Evolutionary conservation across 2,888 invertebrate species (phyloP), one percentile per base, ranked within the genome.

Genomic region (Tetropium fuscum): DNA sequence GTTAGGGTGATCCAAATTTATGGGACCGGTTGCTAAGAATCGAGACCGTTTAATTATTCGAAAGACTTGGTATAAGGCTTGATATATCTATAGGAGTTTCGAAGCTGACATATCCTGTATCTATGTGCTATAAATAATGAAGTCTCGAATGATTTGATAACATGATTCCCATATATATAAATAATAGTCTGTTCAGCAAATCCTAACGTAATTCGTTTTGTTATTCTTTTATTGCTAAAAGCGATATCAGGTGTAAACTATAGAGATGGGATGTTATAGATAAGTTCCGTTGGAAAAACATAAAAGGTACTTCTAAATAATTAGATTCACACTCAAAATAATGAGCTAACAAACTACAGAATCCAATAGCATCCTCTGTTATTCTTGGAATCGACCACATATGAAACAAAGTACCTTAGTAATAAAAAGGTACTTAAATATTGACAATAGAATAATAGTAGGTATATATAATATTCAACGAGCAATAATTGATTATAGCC

Each of bases 11-110:
- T 53, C 41, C 16, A 58, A 55, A 69, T 69, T 69, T 69, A 67
- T 69, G 62, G 63, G 65, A 69, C 66, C 66, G 66, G 69, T 66
- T 63, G 58, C 34, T 34, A 20, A 57, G 62, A 58, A 55, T 64
- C 61, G 61, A 60, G 51, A 41, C 54, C 58, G 44, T 66, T 69
- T 61, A 64, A 69, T 69, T 69, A 69, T 69, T 66, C 64, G n/a
- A n/a, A n/a, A n/a, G n/a, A n/a, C 55, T 58, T 40, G 51, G 41
- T 41, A 56, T 47, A 51, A 51, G 45, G 58, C 55, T 60, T 63
- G 62, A 67, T 67, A 62, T 64, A 67, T 64, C 63, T 63, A 59
- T 56, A 68, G 49, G 60, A 58, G 58, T 61, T 59, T 63, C 60
- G 40, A 44, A 65, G 56, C 55, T 64, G 63, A 65, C 63, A 59